A percentile compares a stretch with the other conserved stretches of the same genome.
Evolutionary conservation across 2,797 vertebrate species (phyloP).

Genomic region (Microctenopoma stevenorrisi): DNA sequence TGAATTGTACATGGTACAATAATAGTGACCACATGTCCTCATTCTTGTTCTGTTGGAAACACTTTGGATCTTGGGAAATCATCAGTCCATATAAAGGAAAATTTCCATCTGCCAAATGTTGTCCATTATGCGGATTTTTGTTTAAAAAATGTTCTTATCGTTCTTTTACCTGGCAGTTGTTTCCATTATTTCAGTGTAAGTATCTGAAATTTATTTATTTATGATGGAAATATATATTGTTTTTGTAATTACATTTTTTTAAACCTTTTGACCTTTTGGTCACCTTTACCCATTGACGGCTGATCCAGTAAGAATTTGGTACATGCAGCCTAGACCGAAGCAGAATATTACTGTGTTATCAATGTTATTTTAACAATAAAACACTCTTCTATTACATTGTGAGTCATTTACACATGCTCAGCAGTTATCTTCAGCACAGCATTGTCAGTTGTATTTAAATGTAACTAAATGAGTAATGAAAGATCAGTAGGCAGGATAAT

Average conservation of each 20-base stretch:
- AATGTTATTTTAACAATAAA: constrained; percentile 88
- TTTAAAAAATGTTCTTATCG: constrained; percentile 61
- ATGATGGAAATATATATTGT: constrained; percentile 80
- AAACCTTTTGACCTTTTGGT: constrained; percentile 44
- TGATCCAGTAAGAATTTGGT: constrained; percentile 74
- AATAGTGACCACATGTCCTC: constrained; percentile 37
- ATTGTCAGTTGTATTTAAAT: not conserved
- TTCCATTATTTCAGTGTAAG: constrained; percentile 68
- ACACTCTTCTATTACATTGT: constrained; percentile 76
- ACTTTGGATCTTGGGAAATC: constrained; percentile 28
- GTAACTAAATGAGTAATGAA: not conserved
- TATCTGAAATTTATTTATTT: constrained; percentile 86
- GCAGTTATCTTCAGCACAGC: not conserved
- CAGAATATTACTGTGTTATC: constrained; percentile 81
- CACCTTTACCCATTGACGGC: constrained; percentile 70
- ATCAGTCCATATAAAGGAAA: constrained; percentile 14
- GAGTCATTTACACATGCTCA: constrained; percentile 27
- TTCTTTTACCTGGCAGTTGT: constrained; percentile 62
- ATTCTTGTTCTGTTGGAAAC: constrained; percentile 39
- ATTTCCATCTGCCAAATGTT: constrained; percentile 20
- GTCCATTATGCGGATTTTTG: constrained; percentile 43
- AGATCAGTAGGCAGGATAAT: constrained; percentile 7
- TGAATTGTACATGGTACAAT: constrained; percentile 43
- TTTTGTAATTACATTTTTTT: constrained; percentile 75
- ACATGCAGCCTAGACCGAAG: constrained; percentile 74